These are phyloP conservation scores for Orthochromis malagaraziensis DNA, from an alignment of 2,113 vertebrate species.

Conservation along the genomic window DNA sequence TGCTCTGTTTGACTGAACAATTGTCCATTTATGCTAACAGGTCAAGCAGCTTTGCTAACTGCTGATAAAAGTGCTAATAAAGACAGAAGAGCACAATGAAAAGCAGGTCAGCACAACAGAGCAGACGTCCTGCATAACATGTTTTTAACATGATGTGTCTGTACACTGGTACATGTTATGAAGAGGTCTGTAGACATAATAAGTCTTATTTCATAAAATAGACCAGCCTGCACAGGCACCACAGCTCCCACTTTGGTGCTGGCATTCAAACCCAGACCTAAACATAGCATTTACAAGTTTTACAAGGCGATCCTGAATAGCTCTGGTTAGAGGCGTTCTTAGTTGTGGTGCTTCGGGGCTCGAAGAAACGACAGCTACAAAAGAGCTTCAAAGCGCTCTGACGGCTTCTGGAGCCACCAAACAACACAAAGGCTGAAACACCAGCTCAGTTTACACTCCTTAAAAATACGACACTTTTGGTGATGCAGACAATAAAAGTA, in stretches of 20 bases:
- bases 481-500: not conserved
- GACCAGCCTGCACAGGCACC: not conserved
- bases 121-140: not conserved
- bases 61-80: not conserved
- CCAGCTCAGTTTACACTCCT: not conserved
- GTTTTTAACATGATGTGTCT: not conserved
- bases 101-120: not conserved
- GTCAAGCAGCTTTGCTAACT: not conserved
- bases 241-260: not conserved
- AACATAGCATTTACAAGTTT: not conserved
- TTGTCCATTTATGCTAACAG: not conserved
- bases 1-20: not conserved
- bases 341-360: not conserved
- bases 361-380: not conserved
- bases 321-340: not conserved
- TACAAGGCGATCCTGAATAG: not conserved
- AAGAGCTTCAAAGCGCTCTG: not conserved
- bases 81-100: not conserved
- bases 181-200: not conserved
- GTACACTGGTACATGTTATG: rapidly evolving
- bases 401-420: not conserved
- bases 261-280: not conserved
- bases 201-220: not conserved
- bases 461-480: not conserved
- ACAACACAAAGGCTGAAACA: not conserved